Base-by-base conservation (phyloP, 2,888 invertebrate species). In the Ephialtes manifestator region DNA sequence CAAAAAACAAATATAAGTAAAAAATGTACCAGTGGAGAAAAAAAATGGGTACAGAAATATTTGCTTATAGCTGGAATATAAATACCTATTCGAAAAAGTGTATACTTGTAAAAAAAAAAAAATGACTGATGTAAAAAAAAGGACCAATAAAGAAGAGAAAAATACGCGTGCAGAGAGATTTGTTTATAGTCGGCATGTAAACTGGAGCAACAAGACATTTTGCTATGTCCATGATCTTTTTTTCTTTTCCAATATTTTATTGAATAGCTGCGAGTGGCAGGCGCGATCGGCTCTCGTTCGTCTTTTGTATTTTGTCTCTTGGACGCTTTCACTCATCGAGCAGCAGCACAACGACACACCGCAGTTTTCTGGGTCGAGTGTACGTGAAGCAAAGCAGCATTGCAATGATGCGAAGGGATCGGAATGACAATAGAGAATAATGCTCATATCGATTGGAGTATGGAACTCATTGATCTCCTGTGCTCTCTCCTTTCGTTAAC, bases 361-460 rank as follows among this genome's bases (percentile, higher is more conserved):
- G 68, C 63, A 18, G 83, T 35, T 55, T 72, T 83, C 65, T 76
- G 67, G 78, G 82, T 76, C 81, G 84, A 81, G 72, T 67, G 48
- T 76, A 46, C 74, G 51, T 18, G 71, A 31, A 18, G 51, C 53
- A 24, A 31, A 58, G 43, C 39, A 28, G 43, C 28, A 24, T 18
- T 48, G 15, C 11, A 43, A 11, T 43, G 11, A 4, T n/a, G 46
- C 39, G 43, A 18, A 63, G 67, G 39, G 76, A 48, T 71, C 60
- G 48, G 48, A 55, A 55, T 43, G 20, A 20, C 35, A 65, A 58
- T 53, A 51, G 72, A 71, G 48, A 68, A 88, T 87, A 82, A 82
- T 85, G 51, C 35, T 75, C 83, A 87, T 85, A 89, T 88, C 88
- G 84, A 77, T 89, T 84, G 87, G 46, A 85, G 82, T 83, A 84